Percentiles rank a stretch among this genome's conserved stretches.
phyloP scores from a whole-genome alignment of 2,888 invertebrate genomes.

The Prosopocoilus inquinatus region DNA sequence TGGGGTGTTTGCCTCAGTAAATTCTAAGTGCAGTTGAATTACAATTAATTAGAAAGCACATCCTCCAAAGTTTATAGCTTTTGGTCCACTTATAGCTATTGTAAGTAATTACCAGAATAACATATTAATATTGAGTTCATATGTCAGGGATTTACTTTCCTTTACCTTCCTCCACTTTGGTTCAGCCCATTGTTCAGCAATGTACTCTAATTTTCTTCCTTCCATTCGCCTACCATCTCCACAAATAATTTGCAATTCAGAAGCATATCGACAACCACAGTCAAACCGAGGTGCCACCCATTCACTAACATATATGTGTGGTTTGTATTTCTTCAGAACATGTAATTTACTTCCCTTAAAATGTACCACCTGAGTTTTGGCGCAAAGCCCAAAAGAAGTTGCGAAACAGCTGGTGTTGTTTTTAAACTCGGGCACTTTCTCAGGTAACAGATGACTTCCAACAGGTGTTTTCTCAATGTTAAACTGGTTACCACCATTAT shows the following conservation, averaged over 20 bases:
- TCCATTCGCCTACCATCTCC: constrained; percentile 3
- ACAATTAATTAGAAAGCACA: too few relatives aligned
- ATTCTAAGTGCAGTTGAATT: too few relatives aligned
- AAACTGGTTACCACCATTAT: constrained; percentile 49
- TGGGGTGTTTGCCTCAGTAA: too few relatives aligned
- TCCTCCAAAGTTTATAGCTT: too few relatives aligned
- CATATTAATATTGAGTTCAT: not conserved
- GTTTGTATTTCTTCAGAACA: constrained; percentile 53
- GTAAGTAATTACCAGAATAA: too few relatives aligned
- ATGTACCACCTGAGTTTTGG: constrained; percentile 52
- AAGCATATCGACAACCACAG: constrained; percentile 50
- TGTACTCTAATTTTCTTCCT: constrained; percentile 25
- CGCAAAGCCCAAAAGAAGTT: constrained; percentile 53
- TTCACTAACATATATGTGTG: constrained; percentile 55
- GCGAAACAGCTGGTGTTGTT: constrained; percentile 53
- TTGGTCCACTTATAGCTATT: too few relatives aligned
- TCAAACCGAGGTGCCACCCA: constrained; percentile 53
- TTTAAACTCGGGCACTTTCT: constrained; percentile 47
- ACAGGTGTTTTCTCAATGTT: constrained; percentile 52
- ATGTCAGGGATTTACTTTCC: not conserved
- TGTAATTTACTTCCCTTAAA: too few relatives aligned
- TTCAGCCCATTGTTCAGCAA: constrained; percentile 40
- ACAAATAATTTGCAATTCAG: constrained; percentile 26
- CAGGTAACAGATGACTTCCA: constrained; percentile 50
- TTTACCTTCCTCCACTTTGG: constrained; percentile 45